Conservation (phyloP, 2,888 invertebrate species). For the Glaucopsyche alexis region DNA sequence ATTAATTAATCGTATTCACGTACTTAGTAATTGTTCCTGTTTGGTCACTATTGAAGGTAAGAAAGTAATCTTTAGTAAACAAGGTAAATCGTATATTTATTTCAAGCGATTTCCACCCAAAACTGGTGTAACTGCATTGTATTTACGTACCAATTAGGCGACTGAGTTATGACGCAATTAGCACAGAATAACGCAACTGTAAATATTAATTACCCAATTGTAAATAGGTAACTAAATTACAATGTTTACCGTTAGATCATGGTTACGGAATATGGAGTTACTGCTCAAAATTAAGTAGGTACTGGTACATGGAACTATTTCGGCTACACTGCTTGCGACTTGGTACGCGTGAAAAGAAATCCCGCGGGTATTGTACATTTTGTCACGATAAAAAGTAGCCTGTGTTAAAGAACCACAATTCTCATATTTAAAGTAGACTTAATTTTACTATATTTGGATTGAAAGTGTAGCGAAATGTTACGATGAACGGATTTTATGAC, state of each 20-base stretch:
- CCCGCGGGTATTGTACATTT: no score
- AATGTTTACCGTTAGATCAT: not conserved
- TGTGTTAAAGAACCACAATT: no score
- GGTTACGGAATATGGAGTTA: not conserved
- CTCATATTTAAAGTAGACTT: no score
- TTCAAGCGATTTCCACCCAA: conserved; percentile 4
- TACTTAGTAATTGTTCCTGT: no score
- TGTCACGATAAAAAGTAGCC: no score
- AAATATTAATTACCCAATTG: not conserved
- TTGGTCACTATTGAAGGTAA: no score
- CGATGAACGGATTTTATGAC: no score
- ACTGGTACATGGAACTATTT: not conserved
- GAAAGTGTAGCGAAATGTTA: no score
- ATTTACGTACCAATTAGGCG: not conserved
- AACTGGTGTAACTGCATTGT: conserved; percentile 10
- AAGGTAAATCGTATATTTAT: conserved; percentile 2
- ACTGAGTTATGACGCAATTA: conserved; percentile 8
- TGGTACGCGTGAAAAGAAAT: not conserved
- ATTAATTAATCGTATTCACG: no score
- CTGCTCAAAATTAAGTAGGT: not conserved
- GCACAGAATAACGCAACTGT: not conserved
- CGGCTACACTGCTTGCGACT: not conserved
- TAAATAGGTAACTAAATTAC: conserved; percentile 1
- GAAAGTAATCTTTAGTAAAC: no score
- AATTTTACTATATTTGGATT: no score